These are phyloP conservation scores for Leucosticte australis DNA, from an alignment of 2,113 vertebrate genomes.

Conservation along the genomic window DNA sequence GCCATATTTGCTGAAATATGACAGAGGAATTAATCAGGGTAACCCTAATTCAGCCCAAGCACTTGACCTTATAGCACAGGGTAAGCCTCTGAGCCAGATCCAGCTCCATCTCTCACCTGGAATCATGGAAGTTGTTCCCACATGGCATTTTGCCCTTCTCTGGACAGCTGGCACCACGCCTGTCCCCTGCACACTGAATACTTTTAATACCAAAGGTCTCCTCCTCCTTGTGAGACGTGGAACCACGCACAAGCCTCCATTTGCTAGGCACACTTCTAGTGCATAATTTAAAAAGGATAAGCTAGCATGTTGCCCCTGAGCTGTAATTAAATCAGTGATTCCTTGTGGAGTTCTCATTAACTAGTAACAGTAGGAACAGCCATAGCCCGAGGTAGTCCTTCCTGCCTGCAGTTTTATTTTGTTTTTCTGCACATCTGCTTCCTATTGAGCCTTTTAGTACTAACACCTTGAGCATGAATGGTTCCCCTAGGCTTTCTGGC, in stretches of 20 bases:
- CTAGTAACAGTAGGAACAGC: background rate
- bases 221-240: background rate
- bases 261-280: background rate
- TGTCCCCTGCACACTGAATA: background rate
- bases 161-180: background rate
- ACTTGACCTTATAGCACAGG: no score
- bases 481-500: slow-evolving; percentile 30
- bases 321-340: slow-evolving; percentile 22
- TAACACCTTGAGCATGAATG: slow-evolving; percentile 33
- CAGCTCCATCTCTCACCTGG: no score
- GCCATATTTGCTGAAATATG: background rate
- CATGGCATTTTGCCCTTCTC: background rate
- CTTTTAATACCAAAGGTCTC: background rate
- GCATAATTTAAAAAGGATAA: background rate
- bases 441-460: slow-evolving; percentile 35
- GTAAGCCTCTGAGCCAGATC: background rate
- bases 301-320: background rate
- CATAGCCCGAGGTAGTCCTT: background rate
- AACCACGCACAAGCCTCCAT: background rate
- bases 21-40: background rate
- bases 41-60: background rate
- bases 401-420: slow-evolving; percentile 30
- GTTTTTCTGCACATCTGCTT: slow-evolving; percentile 59
- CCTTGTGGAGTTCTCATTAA: slow-evolving; percentile 2
- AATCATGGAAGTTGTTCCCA: fast-evolving